Evolutionary conservation across 2,113 vertebrate genomes (phyloP), one percentile per base, ranked within the genome.

Genomic region (Daphoenositta chrysoptera): DNA sequence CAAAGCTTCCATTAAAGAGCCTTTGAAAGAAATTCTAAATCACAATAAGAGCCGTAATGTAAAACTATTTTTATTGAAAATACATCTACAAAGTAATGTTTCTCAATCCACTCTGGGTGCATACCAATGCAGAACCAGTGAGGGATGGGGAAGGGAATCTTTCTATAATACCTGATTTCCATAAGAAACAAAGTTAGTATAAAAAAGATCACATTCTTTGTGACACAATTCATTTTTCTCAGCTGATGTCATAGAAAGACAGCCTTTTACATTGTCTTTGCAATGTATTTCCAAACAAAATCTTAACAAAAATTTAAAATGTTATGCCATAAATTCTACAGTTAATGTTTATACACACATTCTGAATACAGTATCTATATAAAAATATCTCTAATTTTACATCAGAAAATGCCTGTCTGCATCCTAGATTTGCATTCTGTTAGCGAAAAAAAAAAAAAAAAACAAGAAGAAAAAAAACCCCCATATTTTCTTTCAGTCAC

Each of bases 1-100:
- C 1, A 0, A 69, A 81, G 33, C 44, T 86, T 70, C 21, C 50
- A 9, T 45, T 68, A 57, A 12, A 92, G 28, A 76, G 35, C 5
- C 9, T 82, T 90, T 70, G 26, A 86, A 93, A 93, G 33, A 95
- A 94, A 96, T 28, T 86, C 87, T 73, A 44, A 53, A 70, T 75
- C 89, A 93, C 81, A 70, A 26, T 84, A 95, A 40, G 61, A 88
- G 21, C 27, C 88, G 93, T 96, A 94, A 97, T 98, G 97, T 97
- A 98, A 98, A 98, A 98, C 98, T 98, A 98, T 96, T 97, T 97
- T 98, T 98, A 98, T 98, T 98, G 98, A 98, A 98, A 98, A 98
- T 98, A 98, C 98, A 97, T 96, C 98, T 98, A 98, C 98, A 98
- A 98, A 97, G 98, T 98, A 97, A 97, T 89, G 91, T 92, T 97